phyloP scores from a whole-genome alignment of 2,797 vertebrate genomes.

The Erethizon dorsatum region DNA sequence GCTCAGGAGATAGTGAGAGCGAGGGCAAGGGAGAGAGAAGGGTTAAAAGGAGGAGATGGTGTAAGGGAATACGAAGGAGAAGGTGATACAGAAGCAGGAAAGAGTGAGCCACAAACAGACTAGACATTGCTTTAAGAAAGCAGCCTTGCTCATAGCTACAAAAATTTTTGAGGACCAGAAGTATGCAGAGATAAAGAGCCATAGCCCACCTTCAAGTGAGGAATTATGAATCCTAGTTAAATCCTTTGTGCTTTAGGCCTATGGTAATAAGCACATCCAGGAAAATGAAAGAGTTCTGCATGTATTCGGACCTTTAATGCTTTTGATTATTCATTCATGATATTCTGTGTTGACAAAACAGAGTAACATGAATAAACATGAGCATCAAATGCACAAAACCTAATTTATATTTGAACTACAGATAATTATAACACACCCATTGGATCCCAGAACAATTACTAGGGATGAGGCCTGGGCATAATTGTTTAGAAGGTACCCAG shows the following conservation, averaged over 20 bases:
- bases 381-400: conserved; percentile 29
- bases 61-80: no score
- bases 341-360: neutral
- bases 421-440: neutral
- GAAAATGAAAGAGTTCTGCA: neutral
- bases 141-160: no score
- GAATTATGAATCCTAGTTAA: neutral
- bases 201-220: neutral
- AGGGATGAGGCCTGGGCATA: neutral
- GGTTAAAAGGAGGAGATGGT: neutral
- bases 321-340: conserved; percentile 10
- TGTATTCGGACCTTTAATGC: neutral
- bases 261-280: neutral
- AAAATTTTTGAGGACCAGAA: neutral
- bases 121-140: neutral
- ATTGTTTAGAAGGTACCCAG: neutral
- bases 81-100: neutral
- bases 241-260: neutral
- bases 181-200: neutral
- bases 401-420: conserved; percentile 36
- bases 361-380: conserved; percentile 52
- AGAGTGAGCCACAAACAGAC: neutral
- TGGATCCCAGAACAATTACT: neutral
- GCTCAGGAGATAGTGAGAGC: neutral
- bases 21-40: neutral